Evolutionary conservation across 2,797 vertebrate genomes (phyloP).

Genomic region (Lerista edwardsae): DNA sequence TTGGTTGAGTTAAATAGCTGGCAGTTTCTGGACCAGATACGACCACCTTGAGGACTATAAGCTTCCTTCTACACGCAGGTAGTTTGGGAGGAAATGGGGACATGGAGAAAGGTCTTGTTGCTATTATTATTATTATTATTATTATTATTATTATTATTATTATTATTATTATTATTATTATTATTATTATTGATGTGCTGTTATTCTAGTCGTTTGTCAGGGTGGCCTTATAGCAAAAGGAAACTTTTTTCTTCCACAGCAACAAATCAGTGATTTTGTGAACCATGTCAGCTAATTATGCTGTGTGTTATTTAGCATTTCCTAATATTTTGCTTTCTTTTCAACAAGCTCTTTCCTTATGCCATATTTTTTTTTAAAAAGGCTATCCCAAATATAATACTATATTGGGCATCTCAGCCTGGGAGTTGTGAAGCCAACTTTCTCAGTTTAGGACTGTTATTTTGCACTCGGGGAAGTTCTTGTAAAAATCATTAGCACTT

Average conservation of each 20-base stretch:
- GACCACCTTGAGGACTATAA: background rate
- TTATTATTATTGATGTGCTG: too few species aligned
- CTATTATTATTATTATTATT: too few species aligned
- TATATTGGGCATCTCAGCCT: background rate
- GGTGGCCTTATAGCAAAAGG: background rate
- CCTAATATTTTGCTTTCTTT: background rate
- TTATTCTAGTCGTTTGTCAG: too few species aligned
- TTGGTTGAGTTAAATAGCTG: too few species aligned
- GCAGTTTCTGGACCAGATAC: too few species aligned
- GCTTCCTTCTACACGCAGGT: background rate
- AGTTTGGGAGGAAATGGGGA: background rate
- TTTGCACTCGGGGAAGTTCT: background rate
- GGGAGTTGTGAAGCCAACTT: background rate
- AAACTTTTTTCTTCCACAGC: background rate
- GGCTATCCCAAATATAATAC: background rate
- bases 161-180: too few species aligned
- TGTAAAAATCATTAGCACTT: background rate
- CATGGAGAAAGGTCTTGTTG: background rate
- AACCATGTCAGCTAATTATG: background rate
- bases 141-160: too few species aligned
- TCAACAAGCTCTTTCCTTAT: background rate
- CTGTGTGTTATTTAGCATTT: background rate
- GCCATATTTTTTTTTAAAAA: background rate
- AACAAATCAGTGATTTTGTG: background rate
- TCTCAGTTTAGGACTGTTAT: constrained; percentile 11